phyloP scores from a whole-genome alignment of 2,888 invertebrate species.

The Diarsia rubi region DNA sequence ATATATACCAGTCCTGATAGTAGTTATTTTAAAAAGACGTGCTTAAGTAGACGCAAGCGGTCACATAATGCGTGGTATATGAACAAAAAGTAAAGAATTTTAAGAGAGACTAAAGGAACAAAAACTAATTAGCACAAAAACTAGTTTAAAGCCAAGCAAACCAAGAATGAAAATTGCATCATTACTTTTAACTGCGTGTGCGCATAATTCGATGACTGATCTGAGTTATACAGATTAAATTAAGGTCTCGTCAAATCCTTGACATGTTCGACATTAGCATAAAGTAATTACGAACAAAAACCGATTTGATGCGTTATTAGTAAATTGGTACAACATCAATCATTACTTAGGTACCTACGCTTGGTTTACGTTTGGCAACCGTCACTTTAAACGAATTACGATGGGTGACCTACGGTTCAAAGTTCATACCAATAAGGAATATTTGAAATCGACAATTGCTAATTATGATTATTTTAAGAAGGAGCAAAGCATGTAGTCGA shows the following conservation, averaged over 20 bases:
- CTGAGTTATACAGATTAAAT: constrained; percentile 59
- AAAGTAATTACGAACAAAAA: constrained; percentile 71
- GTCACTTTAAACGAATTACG: constrained; percentile 33
- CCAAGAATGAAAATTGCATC: constrained; percentile 49
- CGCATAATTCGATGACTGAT: constrained; percentile 31
- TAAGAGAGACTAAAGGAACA: constrained; percentile 10
- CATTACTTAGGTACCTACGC: constrained; percentile 45
- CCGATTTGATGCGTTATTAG: constrained; percentile 61
- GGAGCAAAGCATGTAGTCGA: background rate
- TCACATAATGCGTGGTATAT: background rate
- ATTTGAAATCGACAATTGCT: constrained; percentile 17
- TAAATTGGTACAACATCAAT: constrained; percentile 65
- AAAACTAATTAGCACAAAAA: constrained; percentile 19
- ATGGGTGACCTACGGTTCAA: constrained; percentile 24
- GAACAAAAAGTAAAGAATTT: background rate
- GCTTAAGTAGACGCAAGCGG: too few relatives aligned
- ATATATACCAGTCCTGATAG: background rate
- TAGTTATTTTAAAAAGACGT: background rate
- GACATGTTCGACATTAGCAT: constrained; percentile 59
- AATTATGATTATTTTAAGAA: background rate
- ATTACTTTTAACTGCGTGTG: constrained; percentile 40
- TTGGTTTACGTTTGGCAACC: constrained; percentile 18
- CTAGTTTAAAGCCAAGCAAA: constrained; percentile 17
- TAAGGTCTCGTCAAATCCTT: constrained; percentile 73
- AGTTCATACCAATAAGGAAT: constrained; percentile 41